Evolutionary conservation across 2,888 invertebrate species (phyloP), one percentile per base, ranked within the genome.

Genomic region (Nomada lathburiana): DNA sequence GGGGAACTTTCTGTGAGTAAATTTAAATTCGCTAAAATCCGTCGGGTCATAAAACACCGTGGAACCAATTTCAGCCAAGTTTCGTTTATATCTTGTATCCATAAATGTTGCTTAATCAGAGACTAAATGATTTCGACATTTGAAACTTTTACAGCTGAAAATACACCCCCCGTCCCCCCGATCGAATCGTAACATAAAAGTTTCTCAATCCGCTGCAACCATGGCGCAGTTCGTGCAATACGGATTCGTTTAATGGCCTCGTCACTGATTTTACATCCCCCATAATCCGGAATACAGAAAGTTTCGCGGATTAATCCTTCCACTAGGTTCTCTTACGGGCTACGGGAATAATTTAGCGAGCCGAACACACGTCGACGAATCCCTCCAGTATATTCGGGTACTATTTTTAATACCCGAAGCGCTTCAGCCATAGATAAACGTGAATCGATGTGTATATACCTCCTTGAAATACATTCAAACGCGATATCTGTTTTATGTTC

Each of bases 191-290:
- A 36, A 60, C 13, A 36, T 71, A 62, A 71, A 71, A 71, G 71
- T 71, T 71, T 36, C 18, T n/a, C 23, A 20, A 10, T 11, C 16
- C 11, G 16, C 13, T 16, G 47, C 47, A 16, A 47, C 16, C 10
- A 0, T 11, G 16, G 47, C 1, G 47, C 47, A 47, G 60, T 18
- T 52, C 18, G 36, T 59, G 23, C 42, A 11, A 59, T n/a, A 23
- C 50, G 26, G 20, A 42, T 68, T 13, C 52, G 68, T 68, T 68
- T 67, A 68, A 74, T 68, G 68, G 60, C 74, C 26, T 16, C 59
- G 29, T 74, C 74, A 60, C 68, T 59, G 68, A 68, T 75, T 75
- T 75, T 68, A 68, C 74, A 68, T 60, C 60, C 50, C 50, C 68
- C 60, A 16, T 50, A 52, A 68, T 68, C 52, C 26, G 1, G 68